phyloP scores from a whole-genome alignment of 2,888 invertebrate species.

The Tetranychus piercei region DNA sequence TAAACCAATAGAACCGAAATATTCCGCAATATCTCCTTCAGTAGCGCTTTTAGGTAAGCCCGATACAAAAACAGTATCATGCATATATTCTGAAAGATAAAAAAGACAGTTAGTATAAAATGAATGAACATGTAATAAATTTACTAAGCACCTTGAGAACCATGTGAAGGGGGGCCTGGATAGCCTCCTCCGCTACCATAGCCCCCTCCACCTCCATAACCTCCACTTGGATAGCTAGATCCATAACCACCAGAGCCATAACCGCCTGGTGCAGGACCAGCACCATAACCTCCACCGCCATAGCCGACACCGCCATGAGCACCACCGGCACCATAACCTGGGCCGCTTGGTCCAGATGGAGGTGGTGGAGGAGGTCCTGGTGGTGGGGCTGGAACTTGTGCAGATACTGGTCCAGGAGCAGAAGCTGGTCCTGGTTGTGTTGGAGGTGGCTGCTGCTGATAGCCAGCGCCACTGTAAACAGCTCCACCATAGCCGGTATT shows the following conservation, averaged over 20 bases:
- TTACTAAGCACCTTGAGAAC: neutral
- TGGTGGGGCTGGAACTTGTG: no score
- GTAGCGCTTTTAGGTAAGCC: slow-evolving; percentile 67
- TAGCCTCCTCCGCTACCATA: slow-evolving; percentile 12
- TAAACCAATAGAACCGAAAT: slow-evolving; percentile 86
- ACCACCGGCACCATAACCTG: neutral
- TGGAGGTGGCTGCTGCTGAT: no score
- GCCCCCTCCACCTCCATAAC: neutral
- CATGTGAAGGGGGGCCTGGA: slow-evolving; percentile 2
- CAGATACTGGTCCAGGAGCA: no score
- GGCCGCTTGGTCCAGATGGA: no score
- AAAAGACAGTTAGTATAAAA: neutral
- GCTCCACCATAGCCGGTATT: no score
- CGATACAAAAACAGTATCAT: slow-evolving; percentile 79
- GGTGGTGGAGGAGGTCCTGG: no score
- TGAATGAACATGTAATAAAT: neutral
- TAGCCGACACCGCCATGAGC: neutral
- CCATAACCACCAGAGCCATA: neutral
- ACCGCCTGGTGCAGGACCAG: slow-evolving; percentile 5
- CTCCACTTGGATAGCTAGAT: neutral
- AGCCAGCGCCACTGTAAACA: no score
- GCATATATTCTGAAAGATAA: slow-evolving; percentile 6
- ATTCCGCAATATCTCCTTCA: slow-evolving; percentile 68
- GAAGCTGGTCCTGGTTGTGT: no score
- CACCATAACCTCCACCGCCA: neutral